phyloP scores from a whole-genome alignment of 2,888 invertebrate genomes.

The Stictocephala bisonia region DNA sequence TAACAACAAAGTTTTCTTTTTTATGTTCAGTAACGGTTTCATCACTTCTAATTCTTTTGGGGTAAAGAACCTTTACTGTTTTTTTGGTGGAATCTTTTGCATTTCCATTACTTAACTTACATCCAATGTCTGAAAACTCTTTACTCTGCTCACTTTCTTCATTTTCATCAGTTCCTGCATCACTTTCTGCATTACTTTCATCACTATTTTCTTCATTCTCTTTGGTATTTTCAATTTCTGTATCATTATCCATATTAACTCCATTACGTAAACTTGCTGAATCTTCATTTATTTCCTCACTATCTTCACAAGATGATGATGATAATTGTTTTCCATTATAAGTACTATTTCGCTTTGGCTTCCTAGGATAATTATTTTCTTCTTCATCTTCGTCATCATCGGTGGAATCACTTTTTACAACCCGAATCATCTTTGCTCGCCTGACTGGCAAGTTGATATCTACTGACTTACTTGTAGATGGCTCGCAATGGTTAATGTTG shows the following conservation, averaged over 20 bases:
- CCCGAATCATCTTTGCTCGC: constrained; percentile 17
- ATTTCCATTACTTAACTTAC: no score
- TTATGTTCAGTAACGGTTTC: constrained; percentile 49
- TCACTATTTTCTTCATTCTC: constrained; percentile 48
- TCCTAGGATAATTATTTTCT: constrained; percentile 54
- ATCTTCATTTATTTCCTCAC: no score
- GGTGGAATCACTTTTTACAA: constrained; percentile 19
- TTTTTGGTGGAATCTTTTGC: constrained; percentile 59
- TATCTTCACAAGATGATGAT: no score
- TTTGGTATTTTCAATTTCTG: no score
- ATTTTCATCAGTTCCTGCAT: neutral
- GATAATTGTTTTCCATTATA: neutral
- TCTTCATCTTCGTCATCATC: constrained; percentile 33
- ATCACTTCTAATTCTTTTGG: constrained; percentile 49
- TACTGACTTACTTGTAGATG: constrained; percentile 20
- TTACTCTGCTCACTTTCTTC: constrained; percentile 46
- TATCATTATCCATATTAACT: no score
- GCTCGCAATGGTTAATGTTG: neutral
- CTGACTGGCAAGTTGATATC: neutral
- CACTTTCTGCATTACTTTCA: constrained; percentile 1
- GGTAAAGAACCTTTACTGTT: constrained; percentile 51
- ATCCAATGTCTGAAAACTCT: constrained; percentile 51
- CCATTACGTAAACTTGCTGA: no score
- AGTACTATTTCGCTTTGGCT: no score
- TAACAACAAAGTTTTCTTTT: constrained; percentile 40